Percentiles rank a stretch among this genome's conserved stretches.
Evolutionary conservation across 2,888 invertebrate species (phyloP).

Genomic region (Sarcophaga subvicina): DNA sequence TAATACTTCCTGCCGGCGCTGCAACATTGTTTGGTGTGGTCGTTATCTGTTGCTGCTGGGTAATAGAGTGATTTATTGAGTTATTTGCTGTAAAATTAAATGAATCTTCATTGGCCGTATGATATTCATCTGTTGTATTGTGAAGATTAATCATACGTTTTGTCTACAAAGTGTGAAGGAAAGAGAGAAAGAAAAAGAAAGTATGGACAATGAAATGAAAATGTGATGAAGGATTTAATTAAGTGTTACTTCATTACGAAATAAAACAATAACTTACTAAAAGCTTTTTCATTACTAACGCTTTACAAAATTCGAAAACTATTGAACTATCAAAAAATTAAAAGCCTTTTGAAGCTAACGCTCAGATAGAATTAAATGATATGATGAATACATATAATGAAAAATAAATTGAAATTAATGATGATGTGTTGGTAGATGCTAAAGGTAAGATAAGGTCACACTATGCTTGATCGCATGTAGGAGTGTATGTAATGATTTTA

Average conservation of each 20-base stretch:
- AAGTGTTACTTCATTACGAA: neutral
- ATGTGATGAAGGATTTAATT: neutral
- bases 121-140: conserved; percentile 72
- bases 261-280: conserved; percentile 73
- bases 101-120: conserved; percentile 72
- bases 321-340: too few species aligned
- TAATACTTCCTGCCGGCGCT: conserved; percentile 81
- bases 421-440: neutral
- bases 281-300: conserved; percentile 76
- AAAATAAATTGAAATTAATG: neutral
- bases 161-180: conserved; percentile 26
- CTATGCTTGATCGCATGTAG: too few species aligned
- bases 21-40: neutral
- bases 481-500: too few species aligned
- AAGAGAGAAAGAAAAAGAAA: conserved; percentile 24
- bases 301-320: conserved; percentile 26
- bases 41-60: conserved; percentile 37
- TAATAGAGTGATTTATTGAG: conserved; percentile 40
- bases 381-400: too few species aligned
- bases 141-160: conserved; percentile 56
- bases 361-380: too few species aligned
- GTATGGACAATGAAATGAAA: conserved; percentile 17
- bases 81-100: conserved; percentile 51
- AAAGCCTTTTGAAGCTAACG: too few species aligned
- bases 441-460: neutral